Conservation (phyloP, 2,888 invertebrate species). For the Trachelus stipa region DNA sequence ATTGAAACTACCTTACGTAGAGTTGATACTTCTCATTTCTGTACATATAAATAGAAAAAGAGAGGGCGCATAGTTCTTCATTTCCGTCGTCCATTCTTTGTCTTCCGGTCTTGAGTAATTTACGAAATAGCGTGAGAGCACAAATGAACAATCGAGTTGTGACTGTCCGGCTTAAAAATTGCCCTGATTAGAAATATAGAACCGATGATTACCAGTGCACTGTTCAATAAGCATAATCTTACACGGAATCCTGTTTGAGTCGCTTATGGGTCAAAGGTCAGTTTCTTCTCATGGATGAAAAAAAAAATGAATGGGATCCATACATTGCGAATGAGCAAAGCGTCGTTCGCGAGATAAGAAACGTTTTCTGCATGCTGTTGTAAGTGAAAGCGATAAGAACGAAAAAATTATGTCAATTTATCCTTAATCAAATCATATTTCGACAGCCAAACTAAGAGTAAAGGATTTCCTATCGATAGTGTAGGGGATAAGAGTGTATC, state of each 20-base stretch:
- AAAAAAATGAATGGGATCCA: not conserved
- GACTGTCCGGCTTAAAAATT: not conserved
- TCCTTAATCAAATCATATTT: constrained; percentile 48
- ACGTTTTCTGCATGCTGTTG: not conserved
- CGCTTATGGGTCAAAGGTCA: not conserved
- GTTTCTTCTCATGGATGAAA: not conserved
- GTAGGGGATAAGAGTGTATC: constrained; percentile 26
- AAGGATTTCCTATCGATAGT: constrained; percentile 4
- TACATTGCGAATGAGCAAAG: not conserved
- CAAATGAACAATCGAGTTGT: not conserved
- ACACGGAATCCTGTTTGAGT: not conserved
- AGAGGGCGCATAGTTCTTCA: not conserved
- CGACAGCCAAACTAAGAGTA: constrained; percentile 45
- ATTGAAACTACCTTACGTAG: not conserved
- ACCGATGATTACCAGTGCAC: not conserved
- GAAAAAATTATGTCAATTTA: constrained; percentile 46
- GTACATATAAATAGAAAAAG: not conserved
- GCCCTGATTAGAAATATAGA: not conserved
- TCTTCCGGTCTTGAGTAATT: constrained; percentile 40
- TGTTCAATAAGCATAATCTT: not conserved
- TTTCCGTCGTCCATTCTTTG: constrained; percentile 43
- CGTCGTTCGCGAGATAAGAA: not conserved
- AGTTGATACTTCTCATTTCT: not conserved
- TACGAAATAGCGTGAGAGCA: not conserved
- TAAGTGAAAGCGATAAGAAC: not conserved